Evolutionary conservation across 2,888 invertebrate genomes (phyloP).

Genomic region (Xanthorhoe designata): DNA sequence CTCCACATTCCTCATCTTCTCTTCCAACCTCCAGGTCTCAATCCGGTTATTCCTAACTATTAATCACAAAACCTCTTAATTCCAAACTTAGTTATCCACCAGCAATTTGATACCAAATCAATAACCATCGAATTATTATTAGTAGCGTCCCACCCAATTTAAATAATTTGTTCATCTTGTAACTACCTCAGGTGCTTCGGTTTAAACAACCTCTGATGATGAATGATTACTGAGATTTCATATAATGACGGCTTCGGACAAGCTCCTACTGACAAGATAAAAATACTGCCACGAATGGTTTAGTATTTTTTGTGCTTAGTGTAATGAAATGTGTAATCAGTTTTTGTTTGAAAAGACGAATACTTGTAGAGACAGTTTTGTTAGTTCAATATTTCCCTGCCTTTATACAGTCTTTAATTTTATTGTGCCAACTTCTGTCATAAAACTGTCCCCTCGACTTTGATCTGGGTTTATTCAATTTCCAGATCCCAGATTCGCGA

Average conservation of each 20-base stretch:
- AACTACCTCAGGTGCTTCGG: slow-evolving; percentile 71
- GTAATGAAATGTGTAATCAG: slow-evolving; percentile 71
- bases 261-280: slow-evolving; percentile 68
- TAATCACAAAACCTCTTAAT: slow-evolving; percentile 43
- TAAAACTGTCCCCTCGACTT: slow-evolving; percentile 15
- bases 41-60: slow-evolving; percentile 26
- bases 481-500: slow-evolving; percentile 11
- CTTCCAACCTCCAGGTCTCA: slow-evolving; percentile 7
- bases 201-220: slow-evolving; percentile 76
- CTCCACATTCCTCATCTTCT: slow-evolving; percentile 14
- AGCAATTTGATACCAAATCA: slow-evolving; percentile 46
- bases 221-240: slow-evolving; percentile 82
- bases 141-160: slow-evolving; percentile 57
- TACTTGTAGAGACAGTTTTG: slow-evolving; percentile 31
- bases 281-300: slow-evolving; percentile 51
- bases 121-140: slow-evolving; percentile 53
- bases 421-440: slow-evolving; percentile 12
- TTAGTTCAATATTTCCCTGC: background rate
- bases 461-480: slow-evolving; percentile 23
- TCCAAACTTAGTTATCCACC: slow-evolving; percentile 40
- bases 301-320: slow-evolving; percentile 44
- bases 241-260: slow-evolving; percentile 73
- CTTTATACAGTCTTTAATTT: background rate
- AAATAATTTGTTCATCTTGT: slow-evolving; percentile 54
- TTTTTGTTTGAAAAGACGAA: slow-evolving; percentile 55